A percentile compares a stretch with the other conserved stretches of the same genome.
phyloP scores from a whole-genome alignment of 2,113 vertebrate genomes.

The Miniopterus natalensis region DNA sequence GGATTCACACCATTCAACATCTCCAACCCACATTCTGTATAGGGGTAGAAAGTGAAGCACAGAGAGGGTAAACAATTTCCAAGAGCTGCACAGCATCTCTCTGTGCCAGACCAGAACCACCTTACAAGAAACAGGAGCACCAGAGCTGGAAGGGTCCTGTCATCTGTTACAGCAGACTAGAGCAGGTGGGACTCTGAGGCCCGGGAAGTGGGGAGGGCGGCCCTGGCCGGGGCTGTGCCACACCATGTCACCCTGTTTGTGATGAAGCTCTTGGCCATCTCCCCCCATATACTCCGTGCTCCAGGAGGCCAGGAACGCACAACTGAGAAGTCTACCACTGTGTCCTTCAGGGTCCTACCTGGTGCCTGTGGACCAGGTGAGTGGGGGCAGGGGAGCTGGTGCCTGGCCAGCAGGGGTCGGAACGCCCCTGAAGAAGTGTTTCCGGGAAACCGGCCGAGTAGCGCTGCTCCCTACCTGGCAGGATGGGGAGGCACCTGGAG shows the following conservation, averaged over 20 bases:
- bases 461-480: not conserved
- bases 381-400: not conserved
- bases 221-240: not conserved
- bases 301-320: not conserved
- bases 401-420: not conserved
- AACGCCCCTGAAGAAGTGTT: not conserved
- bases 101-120: not conserved
- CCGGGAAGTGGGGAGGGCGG: not conserved
- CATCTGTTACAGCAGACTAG: not conserved
- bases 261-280: not conserved
- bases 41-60: not conserved
- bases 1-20: not conserved
- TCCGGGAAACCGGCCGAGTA: not conserved
- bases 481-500: not conserved
- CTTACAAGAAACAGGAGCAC: not conserved
- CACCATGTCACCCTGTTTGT: not conserved
- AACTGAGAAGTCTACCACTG: not conserved
- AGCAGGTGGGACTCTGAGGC: not conserved
- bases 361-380: not conserved
- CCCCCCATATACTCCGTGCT: not conserved
- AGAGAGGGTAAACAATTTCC: not conserved
- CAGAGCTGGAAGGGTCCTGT: not conserved
- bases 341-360: not conserved
- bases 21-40: not conserved
- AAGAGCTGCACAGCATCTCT: not conserved